phyloP scores from a whole-genome alignment of 2,797 vertebrate genomes.

The Danio tinwini region DNA sequence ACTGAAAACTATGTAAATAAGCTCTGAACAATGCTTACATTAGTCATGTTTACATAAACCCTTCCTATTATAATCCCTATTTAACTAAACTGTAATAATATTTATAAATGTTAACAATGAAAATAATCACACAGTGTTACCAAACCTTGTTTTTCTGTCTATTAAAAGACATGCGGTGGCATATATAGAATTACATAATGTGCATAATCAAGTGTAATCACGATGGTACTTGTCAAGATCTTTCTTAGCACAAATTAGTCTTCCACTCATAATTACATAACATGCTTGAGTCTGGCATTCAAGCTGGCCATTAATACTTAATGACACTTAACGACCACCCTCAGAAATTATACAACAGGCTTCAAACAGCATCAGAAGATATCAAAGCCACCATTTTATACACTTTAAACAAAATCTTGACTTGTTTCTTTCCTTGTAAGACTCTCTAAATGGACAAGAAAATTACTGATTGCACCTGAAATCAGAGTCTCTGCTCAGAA shows the following conservation, averaged over 20 bases:
- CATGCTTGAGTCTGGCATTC: conserved; percentile 48
- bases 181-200: conserved; percentile 9
- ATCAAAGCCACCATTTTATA: conserved; percentile 16
- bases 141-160: conserved; percentile 8
- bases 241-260: conserved; percentile 25
- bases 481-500: neutral
- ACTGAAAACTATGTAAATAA: neutral
- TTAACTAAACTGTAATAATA: neutral
- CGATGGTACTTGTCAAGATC: neutral
- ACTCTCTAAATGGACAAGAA: neutral
- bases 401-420: neutral
- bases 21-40: neutral
- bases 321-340: conserved; percentile 59
- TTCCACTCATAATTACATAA: conserved; percentile 56
- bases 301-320: conserved; percentile 53
- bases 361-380: conserved; percentile 49
- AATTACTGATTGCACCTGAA: neutral
- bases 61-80: conserved; percentile 1
- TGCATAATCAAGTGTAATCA: conserved; percentile 19
- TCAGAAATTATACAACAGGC: conserved; percentile 48
- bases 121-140: conserved; percentile 4
- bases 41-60: neutral
- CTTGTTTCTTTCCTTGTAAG: neutral
- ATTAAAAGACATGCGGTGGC: neutral
- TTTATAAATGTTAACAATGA: conserved; percentile 7